phyloP scores from a whole-genome alignment of 1,140 invertebrate genomes.

The Medauroidea extradentata region DNA sequence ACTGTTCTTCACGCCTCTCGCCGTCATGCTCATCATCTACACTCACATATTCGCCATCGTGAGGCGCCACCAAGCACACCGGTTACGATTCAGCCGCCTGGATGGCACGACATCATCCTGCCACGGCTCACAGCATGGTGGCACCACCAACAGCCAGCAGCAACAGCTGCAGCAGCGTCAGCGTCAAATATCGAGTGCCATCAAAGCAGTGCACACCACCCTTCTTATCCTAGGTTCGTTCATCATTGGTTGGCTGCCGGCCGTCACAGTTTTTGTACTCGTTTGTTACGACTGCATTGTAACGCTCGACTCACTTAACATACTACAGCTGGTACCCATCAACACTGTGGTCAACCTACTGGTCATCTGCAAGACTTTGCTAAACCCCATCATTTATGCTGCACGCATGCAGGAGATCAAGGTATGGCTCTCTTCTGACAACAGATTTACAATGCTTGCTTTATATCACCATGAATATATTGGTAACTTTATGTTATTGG shows the following conservation, averaged over 20 bases:
- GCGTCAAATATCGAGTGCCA: background rate
- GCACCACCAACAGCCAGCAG: constrained; percentile 12
- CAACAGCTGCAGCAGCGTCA: constrained; percentile 37
- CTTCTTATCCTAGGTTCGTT: constrained; percentile 63
- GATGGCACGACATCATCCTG: too few species aligned
- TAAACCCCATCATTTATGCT: constrained; percentile 67
- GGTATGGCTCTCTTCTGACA: constrained; percentile 34
- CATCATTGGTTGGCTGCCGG: constrained; percentile 60
- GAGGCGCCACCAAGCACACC: constrained; percentile 46
- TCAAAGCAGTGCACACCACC: constrained; percentile 60
- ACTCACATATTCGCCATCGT: constrained; percentile 55
- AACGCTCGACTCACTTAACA: constrained; percentile 29
- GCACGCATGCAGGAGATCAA: constrained; percentile 61
- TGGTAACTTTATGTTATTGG: too few species aligned
- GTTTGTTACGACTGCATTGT: constrained; percentile 49
- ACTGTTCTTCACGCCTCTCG: constrained; percentile 47
- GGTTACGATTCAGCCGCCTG: constrained; percentile 38
- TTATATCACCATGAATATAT: too few species aligned
- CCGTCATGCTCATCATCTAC: constrained; percentile 56
- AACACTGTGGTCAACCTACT: constrained; percentile 44
- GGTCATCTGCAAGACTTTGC: constrained; percentile 57
- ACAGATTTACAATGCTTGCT: too few species aligned
- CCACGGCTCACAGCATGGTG: background rate
- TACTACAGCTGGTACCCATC: constrained; percentile 25
- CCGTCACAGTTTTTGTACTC: constrained; percentile 49